Base-by-base conservation (phyloP, 2,888 invertebrate species). In the Argynnis bischoffii region DNA sequence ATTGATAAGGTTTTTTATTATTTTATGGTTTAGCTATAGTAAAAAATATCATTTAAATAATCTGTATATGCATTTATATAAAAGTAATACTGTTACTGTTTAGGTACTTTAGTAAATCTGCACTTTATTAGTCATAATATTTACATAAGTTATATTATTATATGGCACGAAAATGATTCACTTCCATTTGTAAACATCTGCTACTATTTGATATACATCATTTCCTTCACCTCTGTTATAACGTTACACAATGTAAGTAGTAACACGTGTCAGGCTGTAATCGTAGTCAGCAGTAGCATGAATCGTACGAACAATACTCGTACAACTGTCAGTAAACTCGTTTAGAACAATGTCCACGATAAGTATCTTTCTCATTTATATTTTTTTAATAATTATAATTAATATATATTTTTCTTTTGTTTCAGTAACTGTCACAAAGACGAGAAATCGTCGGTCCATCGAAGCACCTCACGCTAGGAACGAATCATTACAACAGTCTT, bases 401-500 rank as follows among this genome's bases (percentile, higher is more conserved):
- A 46, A 16, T 41, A 16, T 54, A n/a, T 56, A 21, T 41, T 74
- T 76, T 82, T 73, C 66, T 67, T 75, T 89, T 89, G 90, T 92
- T 92, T 16, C 90, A 92, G 92, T 89, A 83, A 85, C 81, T 78
- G 78, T 79, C 71, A 77, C 84, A 50, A 91, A 88, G 83, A 74
- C 88, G 68, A 89, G 80, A 84, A 83, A 77, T 77, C 89, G 91
- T 72, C 87, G 88, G 78, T 78, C 86, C 75, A 76, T 87, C 74
- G 92, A 92, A 86, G 78, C 84, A 82, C 77, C 86, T 79, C 86
- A 85, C 75, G 77, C 85, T 79, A 92, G 91, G 87, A 88, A 88
- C 88, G 92, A 91, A 83, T 87, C 79, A 78, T 81, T 84, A 86
- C 84, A 87, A 84, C 87, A 89, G 87, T 90, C 91, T 90, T 90